Percentiles rank a stretch among this genome's conserved stretches.
phyloP scores from a whole-genome alignment of 2,797 vertebrate species.

The Pseudotriccus pelzelni region DNA sequence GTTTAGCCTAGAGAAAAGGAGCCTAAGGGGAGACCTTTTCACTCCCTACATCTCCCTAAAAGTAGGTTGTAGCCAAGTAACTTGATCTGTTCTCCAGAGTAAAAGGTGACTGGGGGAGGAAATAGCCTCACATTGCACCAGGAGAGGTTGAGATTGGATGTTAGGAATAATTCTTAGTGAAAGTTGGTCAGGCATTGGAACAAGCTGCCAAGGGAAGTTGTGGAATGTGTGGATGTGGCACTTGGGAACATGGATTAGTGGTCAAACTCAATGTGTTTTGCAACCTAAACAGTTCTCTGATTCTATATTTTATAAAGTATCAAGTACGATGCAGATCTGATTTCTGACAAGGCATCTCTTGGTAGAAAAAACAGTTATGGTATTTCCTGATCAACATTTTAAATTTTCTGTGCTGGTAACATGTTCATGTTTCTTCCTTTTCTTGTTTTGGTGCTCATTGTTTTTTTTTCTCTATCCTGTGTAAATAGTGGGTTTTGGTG shows the following conservation, averaged over 20 bases:
- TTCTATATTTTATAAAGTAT: background rate
- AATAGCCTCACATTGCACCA: background rate
- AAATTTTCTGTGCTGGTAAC: background rate
- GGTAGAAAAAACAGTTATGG: background rate
- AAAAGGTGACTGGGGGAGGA: background rate
- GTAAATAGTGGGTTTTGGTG: background rate
- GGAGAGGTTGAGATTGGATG: background rate
- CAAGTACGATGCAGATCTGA: background rate
- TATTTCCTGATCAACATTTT: background rate
- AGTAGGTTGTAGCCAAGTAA: background rate
- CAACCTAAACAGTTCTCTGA: background rate
- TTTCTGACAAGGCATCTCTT: background rate
- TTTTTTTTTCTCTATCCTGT: background rate
- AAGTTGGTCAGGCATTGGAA: background rate
- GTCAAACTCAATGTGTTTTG: background rate
- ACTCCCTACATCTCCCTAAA: background rate
- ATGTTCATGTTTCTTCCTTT: background rate
- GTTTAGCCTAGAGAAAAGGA: background rate
- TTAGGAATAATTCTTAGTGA: background rate
- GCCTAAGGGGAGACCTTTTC: background rate
- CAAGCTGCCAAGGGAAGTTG: background rate
- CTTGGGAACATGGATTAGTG: background rate
- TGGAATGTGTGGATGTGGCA: background rate
- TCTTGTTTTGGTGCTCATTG: background rate
- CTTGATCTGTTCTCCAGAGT: no score